Percentiles rank a stretch among this genome's conserved stretches.
phyloP scores from a whole-genome alignment of 2,888 invertebrate species.

The Drosophila neutralis region DNA sequence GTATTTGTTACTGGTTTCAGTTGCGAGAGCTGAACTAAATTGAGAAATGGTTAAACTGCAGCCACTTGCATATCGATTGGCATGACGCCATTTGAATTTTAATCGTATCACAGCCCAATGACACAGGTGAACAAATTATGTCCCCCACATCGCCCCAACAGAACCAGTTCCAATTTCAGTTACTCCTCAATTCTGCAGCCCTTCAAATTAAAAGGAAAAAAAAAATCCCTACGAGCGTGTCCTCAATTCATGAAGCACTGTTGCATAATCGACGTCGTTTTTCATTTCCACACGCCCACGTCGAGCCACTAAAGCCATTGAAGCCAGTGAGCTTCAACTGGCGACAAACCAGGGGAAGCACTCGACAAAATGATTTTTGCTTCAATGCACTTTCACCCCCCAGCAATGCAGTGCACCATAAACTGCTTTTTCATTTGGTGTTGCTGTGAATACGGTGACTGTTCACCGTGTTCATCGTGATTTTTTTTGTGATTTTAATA shows the following conservation, averaged over 20 bases:
- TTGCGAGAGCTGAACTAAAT: constrained; percentile 22
- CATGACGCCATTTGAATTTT: constrained; percentile 57
- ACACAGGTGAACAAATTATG: constrained; percentile 47
- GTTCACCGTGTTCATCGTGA: not conserved
- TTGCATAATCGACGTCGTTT: constrained; percentile 73
- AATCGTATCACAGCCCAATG: constrained; percentile 41
- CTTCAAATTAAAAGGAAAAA: not conserved
- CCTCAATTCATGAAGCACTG: constrained; percentile 21
- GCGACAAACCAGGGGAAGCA: constrained; percentile 25
- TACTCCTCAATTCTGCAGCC: not conserved
- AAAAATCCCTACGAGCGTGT: constrained; percentile 31
- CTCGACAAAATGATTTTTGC: constrained; percentile 54
- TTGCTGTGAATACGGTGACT: constrained; percentile 9
- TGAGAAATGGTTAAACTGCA: constrained; percentile 53
- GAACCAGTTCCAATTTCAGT: constrained; percentile 1
- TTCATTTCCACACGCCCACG: constrained; percentile 57
- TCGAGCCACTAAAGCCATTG: constrained; percentile 1
- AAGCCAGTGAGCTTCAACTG: constrained; percentile 5
- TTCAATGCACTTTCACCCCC: constrained; percentile 32
- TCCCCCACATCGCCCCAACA: not conserved
- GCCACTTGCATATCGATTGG: constrained; percentile 62
- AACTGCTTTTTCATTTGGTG: constrained; percentile 4
- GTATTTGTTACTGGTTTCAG: constrained; percentile 21
- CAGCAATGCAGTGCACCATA: constrained; percentile 1
- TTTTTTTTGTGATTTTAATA: not conserved